Percentiles rank a stretch among this genome's conserved stretches.
Conservation (phyloP, 2,113 vertebrate genomes). For the Lonchura striata region DNA sequence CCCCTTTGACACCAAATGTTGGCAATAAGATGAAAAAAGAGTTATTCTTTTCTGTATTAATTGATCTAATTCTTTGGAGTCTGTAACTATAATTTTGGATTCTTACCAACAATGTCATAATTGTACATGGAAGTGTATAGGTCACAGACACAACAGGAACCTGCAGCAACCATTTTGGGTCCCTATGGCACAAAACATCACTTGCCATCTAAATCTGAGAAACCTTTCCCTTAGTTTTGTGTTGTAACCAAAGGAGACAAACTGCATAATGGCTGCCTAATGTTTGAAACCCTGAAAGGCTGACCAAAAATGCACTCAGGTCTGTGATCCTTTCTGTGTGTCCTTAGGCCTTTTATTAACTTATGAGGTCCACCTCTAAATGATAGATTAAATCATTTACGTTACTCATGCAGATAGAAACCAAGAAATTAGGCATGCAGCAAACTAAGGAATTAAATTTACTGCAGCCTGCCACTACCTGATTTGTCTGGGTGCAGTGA, state of each 20-base stretch:
- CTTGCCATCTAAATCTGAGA: not conserved
- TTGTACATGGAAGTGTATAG: not conserved
- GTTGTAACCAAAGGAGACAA: not conserved
- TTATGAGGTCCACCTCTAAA: not conserved
- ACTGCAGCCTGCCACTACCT: not conserved
- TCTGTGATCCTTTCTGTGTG: not conserved
- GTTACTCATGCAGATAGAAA: not conserved
- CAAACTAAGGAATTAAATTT: not conserved
- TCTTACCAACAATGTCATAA: not conserved
- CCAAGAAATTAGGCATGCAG: not conserved
- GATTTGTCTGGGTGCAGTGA: not conserved
- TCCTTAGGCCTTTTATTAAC: not conserved
- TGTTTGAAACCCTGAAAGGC: not conserved
- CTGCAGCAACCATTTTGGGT: not conserved
- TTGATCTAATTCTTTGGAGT: not conserved
- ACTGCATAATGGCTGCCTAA: not conserved
- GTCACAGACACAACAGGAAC: not conserved
- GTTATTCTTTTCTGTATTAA: not conserved
- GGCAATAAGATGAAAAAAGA: not conserved
- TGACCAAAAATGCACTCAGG: not conserved
- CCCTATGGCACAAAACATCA: not conserved
- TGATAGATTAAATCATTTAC: not conserved
- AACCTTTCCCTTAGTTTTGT: not conserved
- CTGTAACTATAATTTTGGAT: not conserved
- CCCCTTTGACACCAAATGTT: not conserved